A percentile compares a stretch with the other conserved stretches of the same genome.
Evolutionary conservation across 2,113 vertebrate species (phyloP).

Genomic region (Litocranius walleri): DNA sequence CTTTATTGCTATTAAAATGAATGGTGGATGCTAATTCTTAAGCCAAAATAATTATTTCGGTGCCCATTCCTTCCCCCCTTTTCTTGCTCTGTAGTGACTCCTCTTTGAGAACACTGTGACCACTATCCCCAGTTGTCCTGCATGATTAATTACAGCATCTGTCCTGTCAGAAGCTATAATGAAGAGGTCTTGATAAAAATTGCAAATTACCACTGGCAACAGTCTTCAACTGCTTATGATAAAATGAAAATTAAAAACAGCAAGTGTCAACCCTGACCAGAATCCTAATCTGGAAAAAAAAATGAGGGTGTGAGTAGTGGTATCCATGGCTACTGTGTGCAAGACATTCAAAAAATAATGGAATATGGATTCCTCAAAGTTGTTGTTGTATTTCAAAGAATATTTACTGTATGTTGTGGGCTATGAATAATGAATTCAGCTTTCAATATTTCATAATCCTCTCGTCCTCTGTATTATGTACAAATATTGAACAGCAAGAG

Average conservation of each 20-base stretch:
- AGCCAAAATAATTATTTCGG: conserved; percentile 57
- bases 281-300: conserved; percentile 88
- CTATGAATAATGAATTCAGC: conserved; percentile 91
- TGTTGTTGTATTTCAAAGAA: conserved; percentile 86
- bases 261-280: conserved; percentile 92
- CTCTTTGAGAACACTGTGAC: conserved; percentile 82
- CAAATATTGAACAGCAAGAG: conserved; percentile 92
- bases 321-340: conserved; percentile 81
- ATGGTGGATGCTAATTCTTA: conserved; percentile 51
- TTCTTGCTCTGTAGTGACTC: conserved; percentile 68
- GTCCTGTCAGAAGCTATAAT: conserved; percentile 97
- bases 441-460: conserved; percentile 90
- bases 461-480: conserved; percentile 89
- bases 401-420: conserved; percentile 85
- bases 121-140: conserved; percentile 92
- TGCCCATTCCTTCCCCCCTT: neutral
- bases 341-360: conserved; percentile 74
- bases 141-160: conserved; percentile 99
- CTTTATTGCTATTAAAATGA: neutral
- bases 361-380: conserved; percentile 85
- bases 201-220: conserved; percentile 99
- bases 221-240: conserved; percentile 99
- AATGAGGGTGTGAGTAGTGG: conserved; percentile 73
- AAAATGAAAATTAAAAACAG: conserved; percentile 99
- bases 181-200: conserved; percentile 98